Conservation (phyloP, 1,140 invertebrate species). For the Lethocerus indicus region DNA sequence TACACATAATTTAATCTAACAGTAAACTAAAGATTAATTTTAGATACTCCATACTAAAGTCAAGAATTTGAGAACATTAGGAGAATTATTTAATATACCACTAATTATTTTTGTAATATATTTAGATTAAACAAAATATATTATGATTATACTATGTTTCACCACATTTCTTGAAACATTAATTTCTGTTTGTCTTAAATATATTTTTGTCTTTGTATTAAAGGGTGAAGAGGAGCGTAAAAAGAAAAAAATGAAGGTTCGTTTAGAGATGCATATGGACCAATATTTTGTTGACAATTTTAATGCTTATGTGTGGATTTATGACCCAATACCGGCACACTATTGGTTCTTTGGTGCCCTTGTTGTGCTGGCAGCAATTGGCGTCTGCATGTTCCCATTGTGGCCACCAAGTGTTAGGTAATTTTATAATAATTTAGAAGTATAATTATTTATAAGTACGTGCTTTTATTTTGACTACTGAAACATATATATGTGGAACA, state of each 20-base stretch:
- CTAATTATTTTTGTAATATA: too few species aligned
- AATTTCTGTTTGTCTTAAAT: too few species aligned
- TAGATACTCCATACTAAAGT: too few species aligned
- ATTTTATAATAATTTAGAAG: constrained; percentile 7
- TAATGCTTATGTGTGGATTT: constrained; percentile 98
- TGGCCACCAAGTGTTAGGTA: constrained; percentile 86
- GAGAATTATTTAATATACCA: too few species aligned
- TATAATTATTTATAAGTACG: background rate
- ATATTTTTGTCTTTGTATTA: too few species aligned
- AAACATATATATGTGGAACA: too few species aligned
- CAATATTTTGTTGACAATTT: constrained; percentile 84
- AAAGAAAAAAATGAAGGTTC: constrained; percentile 43
- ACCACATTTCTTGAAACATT: too few species aligned
- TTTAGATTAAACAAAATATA: too few species aligned
- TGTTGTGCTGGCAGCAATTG: constrained; percentile 82
- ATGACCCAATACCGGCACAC: constrained; percentile 91
- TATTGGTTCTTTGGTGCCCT: constrained; percentile 90
- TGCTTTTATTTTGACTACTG: background rate
- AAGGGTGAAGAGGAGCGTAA: constrained; percentile 23
- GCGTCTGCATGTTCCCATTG: constrained; percentile 92
- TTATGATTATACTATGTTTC: too few species aligned
- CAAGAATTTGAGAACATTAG: too few species aligned
- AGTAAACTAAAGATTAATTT: too few species aligned
- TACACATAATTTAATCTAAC: too few species aligned
- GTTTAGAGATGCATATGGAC: constrained; percentile 90